A percentile compares a stretch with the other conserved stretches of the same genome.
Evolutionary conservation across 2,888 invertebrate species (phyloP).

Genomic region (Ypsolopha scabrella): DNA sequence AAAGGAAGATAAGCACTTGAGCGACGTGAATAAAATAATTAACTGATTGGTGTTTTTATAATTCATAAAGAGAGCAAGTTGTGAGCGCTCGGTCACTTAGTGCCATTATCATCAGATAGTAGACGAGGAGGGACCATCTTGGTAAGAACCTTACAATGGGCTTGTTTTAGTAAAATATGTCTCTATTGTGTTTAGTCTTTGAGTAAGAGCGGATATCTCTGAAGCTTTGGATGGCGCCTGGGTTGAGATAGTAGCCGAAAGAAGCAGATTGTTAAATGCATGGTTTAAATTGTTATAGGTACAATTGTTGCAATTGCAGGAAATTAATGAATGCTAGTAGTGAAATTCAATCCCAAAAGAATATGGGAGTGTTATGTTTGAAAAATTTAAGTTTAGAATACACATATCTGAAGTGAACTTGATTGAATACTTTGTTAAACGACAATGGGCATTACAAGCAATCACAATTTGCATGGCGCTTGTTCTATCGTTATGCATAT

Average conservation of each 20-base stretch:
- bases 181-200: slow-evolving; percentile 36
- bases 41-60: slow-evolving; percentile 69
- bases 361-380: too few relatives aligned
- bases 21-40: slow-evolving; percentile 69
- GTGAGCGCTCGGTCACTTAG: slow-evolving; percentile 26
- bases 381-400: too few relatives aligned
- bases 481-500: too few relatives aligned
- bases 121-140: slow-evolving; percentile 24
- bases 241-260: neutral
- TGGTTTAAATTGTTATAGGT: neutral
- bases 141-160: slow-evolving; percentile 39
- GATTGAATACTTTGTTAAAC: too few relatives aligned
- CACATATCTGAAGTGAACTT: too few relatives aligned
- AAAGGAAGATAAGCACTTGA: slow-evolving; percentile 59
- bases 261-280: neutral
- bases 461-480: too few relatives aligned
- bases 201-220: slow-evolving; percentile 26
- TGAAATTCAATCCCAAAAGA: too few relatives aligned
- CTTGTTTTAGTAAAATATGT: slow-evolving; percentile 24
- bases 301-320: neutral
- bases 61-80: slow-evolving; percentile 53
- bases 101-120: slow-evolving; percentile 44
- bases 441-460: too few relatives aligned
- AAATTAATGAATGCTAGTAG: too few relatives aligned
- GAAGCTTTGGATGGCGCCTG: neutral